Base-by-base conservation (phyloP, 1,140 invertebrate species). In the Dolichoris vasculosae region DNA sequence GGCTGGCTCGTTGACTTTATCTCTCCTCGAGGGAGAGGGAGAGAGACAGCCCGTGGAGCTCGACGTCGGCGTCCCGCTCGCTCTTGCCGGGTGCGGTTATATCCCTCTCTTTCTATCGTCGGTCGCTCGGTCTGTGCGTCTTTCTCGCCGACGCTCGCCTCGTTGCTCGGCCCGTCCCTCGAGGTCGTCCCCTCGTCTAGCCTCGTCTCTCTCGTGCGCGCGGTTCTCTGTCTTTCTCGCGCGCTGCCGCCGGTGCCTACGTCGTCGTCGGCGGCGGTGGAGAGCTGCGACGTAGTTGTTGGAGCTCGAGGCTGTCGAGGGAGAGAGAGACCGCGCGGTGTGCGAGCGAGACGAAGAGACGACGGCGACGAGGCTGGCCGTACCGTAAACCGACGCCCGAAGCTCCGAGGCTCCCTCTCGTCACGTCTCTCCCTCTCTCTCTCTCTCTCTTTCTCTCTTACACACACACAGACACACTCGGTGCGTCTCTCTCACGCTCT, bases 101-200 rank as follows among this genome's bases (percentile, higher is more conserved):
- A 32, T 69, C 35, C 23, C 32, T 69, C 67, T 35, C 67, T 69
- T 35, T 38, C 64, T 35, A 2, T 17, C 48, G 48, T 2, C 20
- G 15, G 11, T 2, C 20, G 48, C 48, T 9, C 69, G 20, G 23
- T 69, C 40, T 32, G 9, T 64, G 32, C 48, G 35, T 69, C 79
- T 67, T 32, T 67, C 43, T 43, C 79, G 43, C 63, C 7, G 55
- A 43, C 63, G 40, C 40, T 73, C 38, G 69, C 69, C 20, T 38
- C 40, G 69, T 40, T 38, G 35, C 79, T 46, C 79, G 35, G n/a
- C 40, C 43, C 59, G 77, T 48, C 59, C 77, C 51, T 63, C 77
- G 77, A 63, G 48, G 77, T 69, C 82, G 78, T 78, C 83, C 81
- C 59, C 55, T 71, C 78, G 55, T 71, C 64, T 71, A 48, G 79